Percentiles rank a stretch among this genome's conserved stretches.
Conservation (phyloP, 2,797 vertebrate genomes). For the Phoeniculus purpureus region DNA sequence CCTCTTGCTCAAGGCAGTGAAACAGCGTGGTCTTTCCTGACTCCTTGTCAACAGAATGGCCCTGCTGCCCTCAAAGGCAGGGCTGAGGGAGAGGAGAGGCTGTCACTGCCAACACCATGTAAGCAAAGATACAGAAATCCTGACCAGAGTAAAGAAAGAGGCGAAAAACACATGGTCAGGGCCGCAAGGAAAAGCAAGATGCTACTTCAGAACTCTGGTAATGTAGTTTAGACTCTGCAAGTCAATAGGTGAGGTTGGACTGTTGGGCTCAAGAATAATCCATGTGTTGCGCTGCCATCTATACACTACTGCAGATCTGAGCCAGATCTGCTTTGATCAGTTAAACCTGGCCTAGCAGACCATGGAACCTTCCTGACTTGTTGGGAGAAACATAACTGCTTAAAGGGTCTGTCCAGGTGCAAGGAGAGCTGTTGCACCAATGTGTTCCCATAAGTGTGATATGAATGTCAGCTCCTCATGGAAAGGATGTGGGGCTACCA, state of each 20-base stretch:
- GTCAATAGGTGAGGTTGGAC: background rate
- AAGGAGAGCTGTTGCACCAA: background rate
- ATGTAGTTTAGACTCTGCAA: background rate
- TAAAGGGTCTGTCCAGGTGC: background rate
- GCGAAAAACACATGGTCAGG: background rate
- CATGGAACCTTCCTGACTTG: background rate
- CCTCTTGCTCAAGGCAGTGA: background rate
- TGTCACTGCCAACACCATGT: background rate
- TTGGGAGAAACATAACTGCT: rapidly evolving
- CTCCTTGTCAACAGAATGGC: background rate
- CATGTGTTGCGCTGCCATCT: rapidly evolving
- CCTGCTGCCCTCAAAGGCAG: background rate
- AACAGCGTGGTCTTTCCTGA: background rate
- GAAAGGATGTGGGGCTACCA: background rate
- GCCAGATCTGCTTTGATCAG: background rate
- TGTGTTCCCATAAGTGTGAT: background rate
- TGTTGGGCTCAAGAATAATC: background rate
- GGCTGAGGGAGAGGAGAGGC: background rate
- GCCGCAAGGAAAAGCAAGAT: background rate
- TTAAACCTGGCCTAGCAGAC: background rate
- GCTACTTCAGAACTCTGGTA: background rate
- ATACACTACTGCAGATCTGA: background rate
- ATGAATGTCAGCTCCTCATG: background rate
- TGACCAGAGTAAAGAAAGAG: background rate
- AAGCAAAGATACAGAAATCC: background rate